These are phyloP conservation scores for Rhynchopsitta pachyrhyncha DNA, from an alignment of 2,113 vertebrate species.

Conservation along the genomic window DNA sequence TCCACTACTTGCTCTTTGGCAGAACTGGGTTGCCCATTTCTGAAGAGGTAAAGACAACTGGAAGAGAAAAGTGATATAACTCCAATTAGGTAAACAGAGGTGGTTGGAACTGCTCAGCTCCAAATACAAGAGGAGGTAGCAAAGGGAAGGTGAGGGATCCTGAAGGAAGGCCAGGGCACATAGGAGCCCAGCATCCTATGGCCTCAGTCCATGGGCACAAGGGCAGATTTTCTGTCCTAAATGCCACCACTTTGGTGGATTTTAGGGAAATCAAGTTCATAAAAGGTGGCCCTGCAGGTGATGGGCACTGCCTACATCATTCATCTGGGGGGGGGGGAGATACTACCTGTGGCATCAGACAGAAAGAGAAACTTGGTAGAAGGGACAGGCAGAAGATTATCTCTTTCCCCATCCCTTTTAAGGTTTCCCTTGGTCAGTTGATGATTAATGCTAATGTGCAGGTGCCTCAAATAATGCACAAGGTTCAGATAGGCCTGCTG, in stretches of 20 bases:
- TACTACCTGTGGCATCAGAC: not conserved
- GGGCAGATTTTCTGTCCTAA: not conserved
- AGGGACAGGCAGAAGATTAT: not conserved
- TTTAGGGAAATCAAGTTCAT: not conserved
- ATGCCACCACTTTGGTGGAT: not conserved
- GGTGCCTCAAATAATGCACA: not conserved
- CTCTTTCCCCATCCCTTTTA: not conserved
- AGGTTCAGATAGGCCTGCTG: not conserved
- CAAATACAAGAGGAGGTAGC: not conserved
- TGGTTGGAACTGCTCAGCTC: not conserved
- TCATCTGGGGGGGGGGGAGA: not conserved
- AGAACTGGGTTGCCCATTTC: not conserved
- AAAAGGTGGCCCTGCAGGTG: not conserved
- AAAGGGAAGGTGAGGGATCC: not conserved
- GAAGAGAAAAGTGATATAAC: not conserved
- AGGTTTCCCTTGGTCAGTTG: not conserved
- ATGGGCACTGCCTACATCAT: not conserved
- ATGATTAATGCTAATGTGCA: not conserved
- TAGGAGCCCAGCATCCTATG: not conserved
- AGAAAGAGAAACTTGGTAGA: slow-evolving; percentile 1
- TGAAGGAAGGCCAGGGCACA: not conserved
- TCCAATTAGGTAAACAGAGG: not conserved
- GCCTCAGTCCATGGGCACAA: not conserved
- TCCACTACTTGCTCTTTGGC: not conserved
- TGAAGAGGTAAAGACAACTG: not conserved